Percentiles rank a stretch among this genome's conserved stretches.
These are phyloP conservation scores for Brotula barbata DNA, from an alignment of 2,797 vertebrate species.

Conservation along the genomic window DNA sequence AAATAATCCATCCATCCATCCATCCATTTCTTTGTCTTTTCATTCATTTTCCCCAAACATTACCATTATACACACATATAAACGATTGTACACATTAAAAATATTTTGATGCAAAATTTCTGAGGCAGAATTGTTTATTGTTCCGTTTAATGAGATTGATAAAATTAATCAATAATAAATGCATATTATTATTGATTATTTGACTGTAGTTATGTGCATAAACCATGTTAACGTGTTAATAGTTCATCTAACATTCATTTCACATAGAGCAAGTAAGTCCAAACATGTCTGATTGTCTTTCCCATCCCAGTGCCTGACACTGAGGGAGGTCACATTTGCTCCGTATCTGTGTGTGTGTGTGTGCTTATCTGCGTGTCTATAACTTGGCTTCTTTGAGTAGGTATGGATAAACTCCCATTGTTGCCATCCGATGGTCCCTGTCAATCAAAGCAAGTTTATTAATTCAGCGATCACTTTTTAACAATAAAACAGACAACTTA, in stretches of 20 bases:
- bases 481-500: neutral
- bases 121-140: too few species aligned
- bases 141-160: too few species aligned
- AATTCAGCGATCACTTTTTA: slow-evolving; percentile 1
- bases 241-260: slow-evolving; percentile 30
- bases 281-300: slow-evolving; percentile 22
- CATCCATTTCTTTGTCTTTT: neutral
- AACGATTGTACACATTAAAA: slow-evolving; percentile 12
- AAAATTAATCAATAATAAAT: too few species aligned
- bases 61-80: neutral
- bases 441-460: slow-evolving; percentile 44
- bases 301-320: neutral
- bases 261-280: slow-evolving; percentile 12
- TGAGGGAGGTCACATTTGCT: neutral
- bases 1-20: slow-evolving; percentile 5
- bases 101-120: slow-evolving; percentile 30
- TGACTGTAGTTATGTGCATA: neutral
- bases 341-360: slow-evolving; percentile 20
- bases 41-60: neutral
- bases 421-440: slow-evolving; percentile 52
- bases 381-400: slow-evolving; percentile 58
- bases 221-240: slow-evolving; percentile 1
- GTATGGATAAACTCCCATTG: slow-evolving; percentile 16
- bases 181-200: too few species aligned
- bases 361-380: slow-evolving; percentile 40